Evolutionary conservation across 2,113 vertebrate species (phyloP).

Genomic region (Indicator indicator): DNA sequence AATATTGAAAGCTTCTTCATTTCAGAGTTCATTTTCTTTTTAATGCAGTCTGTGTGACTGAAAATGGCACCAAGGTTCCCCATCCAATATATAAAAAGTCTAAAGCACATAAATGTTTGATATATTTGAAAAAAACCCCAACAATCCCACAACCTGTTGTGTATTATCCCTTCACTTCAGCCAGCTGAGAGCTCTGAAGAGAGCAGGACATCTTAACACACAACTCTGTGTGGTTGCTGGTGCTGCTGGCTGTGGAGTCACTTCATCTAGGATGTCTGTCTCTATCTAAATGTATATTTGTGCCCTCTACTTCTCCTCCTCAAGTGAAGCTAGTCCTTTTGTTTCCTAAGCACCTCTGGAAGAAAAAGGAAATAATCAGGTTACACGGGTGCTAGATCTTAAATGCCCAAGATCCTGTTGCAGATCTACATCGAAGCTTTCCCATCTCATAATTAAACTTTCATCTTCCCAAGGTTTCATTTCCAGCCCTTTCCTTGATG

Average conservation of each 20-base stretch:
- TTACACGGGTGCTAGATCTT: neutral
- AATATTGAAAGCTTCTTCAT: neutral
- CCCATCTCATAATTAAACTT: neutral
- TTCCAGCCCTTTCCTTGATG: slow-evolving; percentile 9
- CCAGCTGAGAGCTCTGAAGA: neutral
- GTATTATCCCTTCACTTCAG: neutral
- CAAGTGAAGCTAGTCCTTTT: neutral
- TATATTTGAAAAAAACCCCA: neutral
- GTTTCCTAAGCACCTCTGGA: neutral
- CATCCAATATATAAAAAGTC: neutral
- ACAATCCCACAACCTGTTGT: accelerated
- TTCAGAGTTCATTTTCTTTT: neutral
- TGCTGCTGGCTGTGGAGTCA: neutral
- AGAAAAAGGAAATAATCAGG: neutral
- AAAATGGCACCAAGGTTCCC: neutral
- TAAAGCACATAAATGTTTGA: neutral
- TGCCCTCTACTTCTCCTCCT: neutral
- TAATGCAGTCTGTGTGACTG: accelerated
- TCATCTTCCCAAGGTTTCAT: slow-evolving; percentile 8
- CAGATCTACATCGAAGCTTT: neutral
- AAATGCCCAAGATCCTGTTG: neutral
- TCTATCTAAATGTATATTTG: neutral
- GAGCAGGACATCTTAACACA: neutral
- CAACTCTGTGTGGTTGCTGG: neutral
- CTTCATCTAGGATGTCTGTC: neutral